A percentile compares a stretch with the other conserved stretches of the same genome.
phyloP scores from a whole-genome alignment of 1,140 invertebrate genomes.

The Rhopalosiphum padi region DNA sequence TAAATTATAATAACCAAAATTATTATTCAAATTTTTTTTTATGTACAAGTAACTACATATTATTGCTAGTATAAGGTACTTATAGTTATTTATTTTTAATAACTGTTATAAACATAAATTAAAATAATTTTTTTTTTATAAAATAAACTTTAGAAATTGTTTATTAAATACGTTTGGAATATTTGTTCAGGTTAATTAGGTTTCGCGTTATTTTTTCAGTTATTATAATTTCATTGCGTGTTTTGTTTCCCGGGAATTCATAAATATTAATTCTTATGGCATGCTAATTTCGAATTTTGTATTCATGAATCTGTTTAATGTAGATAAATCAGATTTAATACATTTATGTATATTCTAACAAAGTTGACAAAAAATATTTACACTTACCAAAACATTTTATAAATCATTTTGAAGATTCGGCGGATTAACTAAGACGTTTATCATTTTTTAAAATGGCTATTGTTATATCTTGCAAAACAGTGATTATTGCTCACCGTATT shows the following conservation, averaged over 20 bases:
- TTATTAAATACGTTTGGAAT: neutral
- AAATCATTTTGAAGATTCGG: neutral
- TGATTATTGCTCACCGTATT: neutral
- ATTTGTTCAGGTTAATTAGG: neutral
- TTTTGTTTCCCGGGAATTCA: neutral
- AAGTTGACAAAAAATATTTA: neutral
- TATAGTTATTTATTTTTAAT: neutral
- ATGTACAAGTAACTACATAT: neutral
- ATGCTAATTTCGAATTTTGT: neutral
- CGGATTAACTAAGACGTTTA: neutral
- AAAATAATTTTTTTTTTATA: neutral
- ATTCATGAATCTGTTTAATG: slow-evolving; percentile 20
- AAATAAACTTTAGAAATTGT: neutral
- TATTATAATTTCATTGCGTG: slow-evolving; percentile 1
- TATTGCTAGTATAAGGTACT: neutral
- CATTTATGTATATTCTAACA: slow-evolving; percentile 52
- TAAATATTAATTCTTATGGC: slow-evolving; percentile 2
- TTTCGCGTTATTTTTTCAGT: neutral
- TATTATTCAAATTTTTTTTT: neutral
- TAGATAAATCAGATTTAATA: slow-evolving; percentile 28
- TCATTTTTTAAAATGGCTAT: neutral
- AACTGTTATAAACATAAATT: neutral
- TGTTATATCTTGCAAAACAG: neutral
- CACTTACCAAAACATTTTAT: neutral
- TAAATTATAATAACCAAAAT: neutral